Conservation (phyloP, 2,113 vertebrate species). For the Rhizomys pruinosus region DNA sequence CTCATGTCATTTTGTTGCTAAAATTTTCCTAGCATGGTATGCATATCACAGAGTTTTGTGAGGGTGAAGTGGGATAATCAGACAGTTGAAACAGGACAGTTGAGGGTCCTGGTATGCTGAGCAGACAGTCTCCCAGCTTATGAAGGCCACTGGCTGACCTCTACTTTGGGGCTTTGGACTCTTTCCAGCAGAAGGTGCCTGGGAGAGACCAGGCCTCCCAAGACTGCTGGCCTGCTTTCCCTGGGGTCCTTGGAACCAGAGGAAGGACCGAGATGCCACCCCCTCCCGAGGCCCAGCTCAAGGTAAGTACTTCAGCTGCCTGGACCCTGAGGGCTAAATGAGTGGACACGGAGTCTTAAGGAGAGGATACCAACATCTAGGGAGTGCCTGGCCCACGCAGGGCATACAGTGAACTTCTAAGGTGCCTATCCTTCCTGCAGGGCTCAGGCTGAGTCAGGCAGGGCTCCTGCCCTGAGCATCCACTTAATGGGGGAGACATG, state of each 20-base stretch:
- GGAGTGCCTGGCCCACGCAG: not conserved
- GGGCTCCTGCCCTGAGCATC: not conserved
- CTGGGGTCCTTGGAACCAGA: slow-evolving; percentile 70
- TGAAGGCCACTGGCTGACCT: not conserved
- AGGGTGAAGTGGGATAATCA: not conserved
- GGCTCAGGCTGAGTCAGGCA: not conserved
- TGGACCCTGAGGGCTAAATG: not conserved
- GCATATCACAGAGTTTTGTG: not conserved
- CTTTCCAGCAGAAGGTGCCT: slow-evolving; percentile 48
- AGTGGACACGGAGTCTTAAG: not conserved
- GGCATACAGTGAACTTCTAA: not conserved
- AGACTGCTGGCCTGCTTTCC: slow-evolving; percentile 74
- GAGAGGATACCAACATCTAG: not conserved
- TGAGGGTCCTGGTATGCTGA: not conserved
- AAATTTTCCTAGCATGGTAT: not conserved
- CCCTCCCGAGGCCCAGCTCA: slow-evolving; percentile 35
- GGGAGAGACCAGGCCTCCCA: slow-evolving; percentile 49
- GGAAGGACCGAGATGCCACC: slow-evolving; percentile 44
- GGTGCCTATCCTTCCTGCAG: not conserved
- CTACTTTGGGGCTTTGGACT: slow-evolving; percentile 39
- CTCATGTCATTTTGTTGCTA: not conserved
- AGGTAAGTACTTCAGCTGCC: slow-evolving; percentile 56
- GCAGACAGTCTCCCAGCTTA: not conserved
- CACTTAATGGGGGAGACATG: not conserved
- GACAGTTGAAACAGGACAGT: not conserved